Conservation (phyloP, 1,140 invertebrate genomes). For the Daktulosphaira vitifoliae region DNA sequence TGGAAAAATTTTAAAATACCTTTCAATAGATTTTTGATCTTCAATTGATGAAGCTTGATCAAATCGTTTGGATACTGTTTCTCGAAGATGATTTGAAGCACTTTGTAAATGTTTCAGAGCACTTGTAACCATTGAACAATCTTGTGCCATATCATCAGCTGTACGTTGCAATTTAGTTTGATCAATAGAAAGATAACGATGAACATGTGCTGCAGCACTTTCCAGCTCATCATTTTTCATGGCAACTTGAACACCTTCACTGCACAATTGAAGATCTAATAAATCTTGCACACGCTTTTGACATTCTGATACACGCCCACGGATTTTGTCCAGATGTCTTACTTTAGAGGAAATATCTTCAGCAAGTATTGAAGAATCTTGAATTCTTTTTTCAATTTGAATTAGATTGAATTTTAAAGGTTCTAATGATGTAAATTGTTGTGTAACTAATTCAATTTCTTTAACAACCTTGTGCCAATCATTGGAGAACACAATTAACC, state of each 20-base stretch:
- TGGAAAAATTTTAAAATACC: constrained; percentile 98
- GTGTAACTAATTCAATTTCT: neutral
- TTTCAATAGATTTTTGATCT: constrained; percentile 83
- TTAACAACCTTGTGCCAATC: constrained; percentile 10
- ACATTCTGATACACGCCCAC: constrained; percentile 88
- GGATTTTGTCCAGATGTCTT: constrained; percentile 81
- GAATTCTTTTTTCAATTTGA: constrained; percentile 21
- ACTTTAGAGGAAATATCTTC: constrained; percentile 96
- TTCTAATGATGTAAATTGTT: constrained; percentile 1
- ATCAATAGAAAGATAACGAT: constrained; percentile 91
- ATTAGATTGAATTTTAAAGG: constrained; percentile 46
- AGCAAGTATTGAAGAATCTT: constrained; percentile 64
- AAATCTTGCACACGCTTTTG: constrained; percentile 92
- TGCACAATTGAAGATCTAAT: constrained; percentile 89
- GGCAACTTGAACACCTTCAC: constrained; percentile 87
- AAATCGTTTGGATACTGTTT: constrained; percentile 71
- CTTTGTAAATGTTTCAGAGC: constrained; percentile 76
- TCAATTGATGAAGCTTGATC: constrained; percentile 83
- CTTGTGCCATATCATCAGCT: constrained; percentile 62
- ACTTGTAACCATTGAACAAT: constrained; percentile 59
- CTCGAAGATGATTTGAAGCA: constrained; percentile 66
- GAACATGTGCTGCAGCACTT: constrained; percentile 89
- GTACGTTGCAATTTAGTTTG: constrained; percentile 72
- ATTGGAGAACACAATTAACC: neutral
- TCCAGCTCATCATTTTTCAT: constrained; percentile 85